A percentile compares a stretch with the other conserved stretches of the same genome.
Evolutionary conservation across 2,888 invertebrate genomes (phyloP).

Genomic region (Eurytoma adleriae): DNA sequence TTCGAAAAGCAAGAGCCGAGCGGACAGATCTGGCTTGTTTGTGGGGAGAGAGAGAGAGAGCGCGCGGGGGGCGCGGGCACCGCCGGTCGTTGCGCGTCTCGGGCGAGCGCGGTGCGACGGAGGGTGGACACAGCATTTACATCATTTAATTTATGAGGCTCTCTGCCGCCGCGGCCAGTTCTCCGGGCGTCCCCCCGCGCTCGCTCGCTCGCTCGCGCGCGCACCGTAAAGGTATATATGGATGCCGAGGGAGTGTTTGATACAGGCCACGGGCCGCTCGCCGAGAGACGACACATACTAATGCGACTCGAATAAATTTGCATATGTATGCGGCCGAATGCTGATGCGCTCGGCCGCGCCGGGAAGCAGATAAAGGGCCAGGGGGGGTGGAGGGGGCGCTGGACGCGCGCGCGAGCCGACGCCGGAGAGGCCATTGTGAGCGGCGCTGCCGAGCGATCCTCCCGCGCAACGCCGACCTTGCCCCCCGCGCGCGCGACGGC

Average conservation of each 20-base stretch:
- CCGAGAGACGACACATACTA: slow-evolving; percentile 64
- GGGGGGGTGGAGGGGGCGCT: background rate
- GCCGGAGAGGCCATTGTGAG: slow-evolving; percentile 11
- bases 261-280: slow-evolving; percentile 59
- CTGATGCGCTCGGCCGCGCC: slow-evolving; percentile 60
- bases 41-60: background rate
- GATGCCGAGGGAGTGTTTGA: slow-evolving; percentile 58
- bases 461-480: slow-evolving; percentile 25
- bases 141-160: slow-evolving; percentile 76
- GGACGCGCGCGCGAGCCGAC: background rate
- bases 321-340: slow-evolving; percentile 74
- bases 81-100: slow-evolving; percentile 61
- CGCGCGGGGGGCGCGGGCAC: background rate
- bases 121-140: slow-evolving; percentile 75
- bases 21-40: slow-evolving; percentile 59
- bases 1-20: slow-evolving; percentile 10
- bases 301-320: slow-evolving; percentile 74
- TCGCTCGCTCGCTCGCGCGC: slow-evolving; percentile 57
- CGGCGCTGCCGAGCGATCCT: background rate
- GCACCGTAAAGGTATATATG: slow-evolving; percentile 48
- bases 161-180: slow-evolving; percentile 61
- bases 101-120: slow-evolving; percentile 66
- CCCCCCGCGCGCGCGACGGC: background rate
- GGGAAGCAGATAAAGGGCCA: slow-evolving; percentile 53
- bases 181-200: slow-evolving; percentile 4